Evolutionary conservation across 2,113 vertebrate species (phyloP), one percentile per base, ranked within the genome.

Genomic region (Genyomyrus donnyi): DNA sequence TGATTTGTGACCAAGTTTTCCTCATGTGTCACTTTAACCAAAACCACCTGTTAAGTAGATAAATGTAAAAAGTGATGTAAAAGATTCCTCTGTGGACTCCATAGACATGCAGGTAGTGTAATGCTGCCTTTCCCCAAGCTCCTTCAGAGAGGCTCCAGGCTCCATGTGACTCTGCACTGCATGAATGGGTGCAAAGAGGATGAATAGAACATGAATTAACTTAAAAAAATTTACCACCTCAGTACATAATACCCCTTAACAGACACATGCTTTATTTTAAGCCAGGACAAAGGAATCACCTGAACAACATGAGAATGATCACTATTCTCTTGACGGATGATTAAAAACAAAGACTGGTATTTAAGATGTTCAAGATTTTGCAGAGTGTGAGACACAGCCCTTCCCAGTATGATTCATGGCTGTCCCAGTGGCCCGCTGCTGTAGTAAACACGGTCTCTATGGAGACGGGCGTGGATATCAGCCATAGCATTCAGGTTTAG

Each of bases 401-500:
- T 66, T 66, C 39, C 39, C 56, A 45, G 52, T 62, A 39, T 88
- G 52, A 13, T 45, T 88, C 85, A 50, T n/a, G 31, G 39, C 31
- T 31, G 46, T 91, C 90, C 53, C 88, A 89, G 83, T 70, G 90
- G 77, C 19, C 45, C 52, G 3, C 27, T 5, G 27, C 3, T 85
- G n/a, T 91, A 50, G 90, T 74, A 89, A 91, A 91, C 90, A 87
- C 0, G n/a, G 80, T 91, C 58, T 91, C 90, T 83, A 31, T 89
- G 53, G 90, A 31, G 46, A 86, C 2, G 39, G 62, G 86, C n/a
- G 24, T 7, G 13, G 87, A 31, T 84, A 42, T 66, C 45, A 49
- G 62, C 83, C 35, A 35, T 62, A 56, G 77, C 39, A 5, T 42
- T 39, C 49, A 53, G 86, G 83, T 24, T 70, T 50, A 35, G 1